Evolutionary conservation across 2,113 vertebrate species (phyloP).

Genomic region (Grammomys surdaster): DNA sequence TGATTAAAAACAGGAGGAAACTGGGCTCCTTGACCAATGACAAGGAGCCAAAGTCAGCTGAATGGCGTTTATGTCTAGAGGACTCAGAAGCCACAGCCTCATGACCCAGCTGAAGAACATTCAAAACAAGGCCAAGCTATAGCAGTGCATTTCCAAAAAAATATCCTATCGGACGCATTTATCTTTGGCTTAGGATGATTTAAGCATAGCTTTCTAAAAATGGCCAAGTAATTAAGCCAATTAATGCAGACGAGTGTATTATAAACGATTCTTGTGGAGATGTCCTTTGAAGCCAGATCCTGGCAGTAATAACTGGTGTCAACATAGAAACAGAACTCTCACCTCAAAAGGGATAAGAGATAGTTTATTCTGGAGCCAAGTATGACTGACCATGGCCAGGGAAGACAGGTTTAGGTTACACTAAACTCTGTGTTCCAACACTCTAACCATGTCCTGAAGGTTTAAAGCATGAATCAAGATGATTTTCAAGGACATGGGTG

Average conservation of each 20-base stretch:
- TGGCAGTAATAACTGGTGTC: background rate
- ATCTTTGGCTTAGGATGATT: slow-evolving; percentile 62
- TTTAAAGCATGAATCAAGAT: background rate
- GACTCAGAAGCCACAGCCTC: slow-evolving; percentile 74
- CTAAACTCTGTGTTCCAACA: background rate
- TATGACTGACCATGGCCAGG: background rate
- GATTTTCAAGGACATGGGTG: background rate
- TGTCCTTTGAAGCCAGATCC: slow-evolving; percentile 56
- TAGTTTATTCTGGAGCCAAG: background rate
- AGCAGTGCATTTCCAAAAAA: slow-evolving; percentile 53
- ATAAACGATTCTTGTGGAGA: background rate
- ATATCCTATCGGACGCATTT: slow-evolving; percentile 66
- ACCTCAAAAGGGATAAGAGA: background rate
- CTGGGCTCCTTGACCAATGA: slow-evolving; percentile 52
- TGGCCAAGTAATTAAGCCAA: background rate
- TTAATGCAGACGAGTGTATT: background rate
- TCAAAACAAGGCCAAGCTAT: slow-evolving; percentile 54
- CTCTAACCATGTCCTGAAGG: background rate
- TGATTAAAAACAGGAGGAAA: slow-evolving; percentile 78
- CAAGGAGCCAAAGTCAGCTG: slow-evolving; percentile 75
- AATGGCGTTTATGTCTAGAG: slow-evolving; percentile 62
- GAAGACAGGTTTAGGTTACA: background rate
- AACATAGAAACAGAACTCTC: background rate
- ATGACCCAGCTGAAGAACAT: slow-evolving; percentile 75
- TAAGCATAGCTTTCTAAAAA: slow-evolving; percentile 56